Evolutionary conservation across 2,113 vertebrate genomes (phyloP).

Genomic region (Cichladusa arquata): DNA sequence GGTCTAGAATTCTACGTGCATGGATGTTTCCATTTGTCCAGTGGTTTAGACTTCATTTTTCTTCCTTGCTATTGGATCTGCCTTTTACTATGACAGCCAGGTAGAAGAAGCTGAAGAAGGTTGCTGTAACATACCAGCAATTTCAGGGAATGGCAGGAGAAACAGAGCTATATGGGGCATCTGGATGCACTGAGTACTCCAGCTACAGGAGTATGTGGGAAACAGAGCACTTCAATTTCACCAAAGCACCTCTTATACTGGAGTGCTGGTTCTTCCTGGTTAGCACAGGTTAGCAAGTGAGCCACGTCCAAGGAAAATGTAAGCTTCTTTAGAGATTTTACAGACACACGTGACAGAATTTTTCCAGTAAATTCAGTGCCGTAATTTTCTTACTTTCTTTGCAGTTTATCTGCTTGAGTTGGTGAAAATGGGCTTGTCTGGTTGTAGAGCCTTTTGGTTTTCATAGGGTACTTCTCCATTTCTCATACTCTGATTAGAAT

Average conservation of each 20-base stretch:
- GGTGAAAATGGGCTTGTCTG: neutral
- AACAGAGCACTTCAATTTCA: neutral
- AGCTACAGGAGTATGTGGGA: neutral
- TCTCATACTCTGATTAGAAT: neutral
- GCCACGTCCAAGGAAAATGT: neutral
- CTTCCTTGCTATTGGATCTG: neutral
- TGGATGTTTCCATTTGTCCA: neutral
- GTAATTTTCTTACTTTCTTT: neutral
- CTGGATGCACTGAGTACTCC: neutral
- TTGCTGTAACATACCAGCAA: neutral
- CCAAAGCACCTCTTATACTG: neutral
- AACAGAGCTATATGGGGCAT: neutral
- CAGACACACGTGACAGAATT: neutral
- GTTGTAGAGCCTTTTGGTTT: neutral
- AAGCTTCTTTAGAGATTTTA: neutral
- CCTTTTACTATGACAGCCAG: neutral
- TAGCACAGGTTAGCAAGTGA: neutral
- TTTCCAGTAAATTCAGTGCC: neutral
- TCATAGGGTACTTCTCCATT: neutral
- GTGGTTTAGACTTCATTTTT: neutral
- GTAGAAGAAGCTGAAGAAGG: neutral
- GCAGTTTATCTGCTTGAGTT: neutral
- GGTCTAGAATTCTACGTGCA: fast-evolving
- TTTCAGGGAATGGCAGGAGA: neutral
- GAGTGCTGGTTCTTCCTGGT: neutral